Conservation (phyloP, 2,888 invertebrate species). For the Drosophila falleni region DNA sequence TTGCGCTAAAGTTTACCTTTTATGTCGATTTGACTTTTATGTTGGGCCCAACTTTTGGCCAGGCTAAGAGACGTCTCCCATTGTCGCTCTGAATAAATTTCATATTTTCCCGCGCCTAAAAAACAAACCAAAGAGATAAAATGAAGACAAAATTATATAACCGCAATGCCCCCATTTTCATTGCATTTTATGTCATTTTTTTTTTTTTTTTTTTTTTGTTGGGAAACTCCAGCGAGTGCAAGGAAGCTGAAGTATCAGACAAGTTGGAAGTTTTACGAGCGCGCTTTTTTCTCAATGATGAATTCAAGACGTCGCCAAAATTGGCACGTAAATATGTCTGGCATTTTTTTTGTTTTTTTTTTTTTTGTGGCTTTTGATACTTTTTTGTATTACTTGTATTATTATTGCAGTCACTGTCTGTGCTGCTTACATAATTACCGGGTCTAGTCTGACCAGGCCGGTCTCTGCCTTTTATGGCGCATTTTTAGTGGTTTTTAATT, state of each 20-base stretch:
- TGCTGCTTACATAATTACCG: slow-evolving; percentile 68
- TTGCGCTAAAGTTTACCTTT: slow-evolving; percentile 8
- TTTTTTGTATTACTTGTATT: slow-evolving; percentile 20
- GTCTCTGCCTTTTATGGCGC: slow-evolving; percentile 48
- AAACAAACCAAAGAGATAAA: background rate
- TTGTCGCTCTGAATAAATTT: slow-evolving; percentile 14
- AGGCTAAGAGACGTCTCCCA: background rate
- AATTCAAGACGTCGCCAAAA: slow-evolving; percentile 49
- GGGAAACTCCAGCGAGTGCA: slow-evolving; percentile 35
- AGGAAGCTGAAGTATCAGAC: slow-evolving; percentile 33
- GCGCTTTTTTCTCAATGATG: slow-evolving; percentile 34
- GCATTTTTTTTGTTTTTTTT: slow-evolving; percentile 36
- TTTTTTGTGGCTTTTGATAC: slow-evolving; percentile 24
- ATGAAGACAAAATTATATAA: slow-evolving; percentile 52
- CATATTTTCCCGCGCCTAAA: slow-evolving; percentile 23
- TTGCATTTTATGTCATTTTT: slow-evolving; percentile 56
- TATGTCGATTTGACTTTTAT: slow-evolving; percentile 5
- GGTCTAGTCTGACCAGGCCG: slow-evolving; percentile 37
- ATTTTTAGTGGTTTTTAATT: slow-evolving; percentile 57
- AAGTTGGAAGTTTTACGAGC: slow-evolving; percentile 20
- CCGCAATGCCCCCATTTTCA: slow-evolving; percentile 59
- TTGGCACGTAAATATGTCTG: slow-evolving; percentile 54
- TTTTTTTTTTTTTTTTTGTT: slow-evolving; percentile 3
- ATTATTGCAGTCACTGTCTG: slow-evolving; percentile 48
- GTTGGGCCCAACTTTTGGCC: background rate